Conservation (phyloP, 2,888 invertebrate species). For the Acanthosepion pharaonis region DNA sequence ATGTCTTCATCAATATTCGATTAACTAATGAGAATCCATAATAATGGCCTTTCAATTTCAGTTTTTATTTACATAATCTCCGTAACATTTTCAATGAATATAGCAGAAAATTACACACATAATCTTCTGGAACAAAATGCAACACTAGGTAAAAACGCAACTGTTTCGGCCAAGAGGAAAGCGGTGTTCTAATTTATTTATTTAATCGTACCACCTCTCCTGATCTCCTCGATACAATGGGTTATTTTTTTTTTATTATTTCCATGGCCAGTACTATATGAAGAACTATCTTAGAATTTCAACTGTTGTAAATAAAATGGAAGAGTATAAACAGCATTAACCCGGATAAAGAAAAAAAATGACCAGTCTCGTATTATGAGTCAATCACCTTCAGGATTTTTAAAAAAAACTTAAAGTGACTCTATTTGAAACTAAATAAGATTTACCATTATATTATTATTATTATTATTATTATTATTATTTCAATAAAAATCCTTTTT, state of each 20-base stretch:
- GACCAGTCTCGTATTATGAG: background rate
- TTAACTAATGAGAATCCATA: too few relatives aligned
- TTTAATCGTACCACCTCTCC: background rate
- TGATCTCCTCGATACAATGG: background rate
- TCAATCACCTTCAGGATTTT: background rate
- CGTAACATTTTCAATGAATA: too few relatives aligned
- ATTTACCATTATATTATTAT: background rate
- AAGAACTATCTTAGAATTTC: background rate
- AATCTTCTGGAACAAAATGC: too few relatives aligned
- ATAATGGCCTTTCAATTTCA: too few relatives aligned
- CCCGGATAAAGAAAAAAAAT: background rate
- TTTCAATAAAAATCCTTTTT: background rate
- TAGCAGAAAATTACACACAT: too few relatives aligned
- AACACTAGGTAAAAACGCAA: too few relatives aligned
- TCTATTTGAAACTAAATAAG: background rate
- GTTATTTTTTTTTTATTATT: background rate
- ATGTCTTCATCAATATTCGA: too few relatives aligned
- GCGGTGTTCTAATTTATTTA: background rate
- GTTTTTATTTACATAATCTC: too few relatives aligned
- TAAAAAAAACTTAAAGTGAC: background rate
- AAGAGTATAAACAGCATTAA: background rate
- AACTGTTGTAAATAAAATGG: background rate
- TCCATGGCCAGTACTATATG: background rate
- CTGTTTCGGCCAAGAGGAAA: background rate
- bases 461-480: constrained; percentile 17